Conservation (phyloP, 2,797 vertebrate genomes). For the Prionace glauca region DNA sequence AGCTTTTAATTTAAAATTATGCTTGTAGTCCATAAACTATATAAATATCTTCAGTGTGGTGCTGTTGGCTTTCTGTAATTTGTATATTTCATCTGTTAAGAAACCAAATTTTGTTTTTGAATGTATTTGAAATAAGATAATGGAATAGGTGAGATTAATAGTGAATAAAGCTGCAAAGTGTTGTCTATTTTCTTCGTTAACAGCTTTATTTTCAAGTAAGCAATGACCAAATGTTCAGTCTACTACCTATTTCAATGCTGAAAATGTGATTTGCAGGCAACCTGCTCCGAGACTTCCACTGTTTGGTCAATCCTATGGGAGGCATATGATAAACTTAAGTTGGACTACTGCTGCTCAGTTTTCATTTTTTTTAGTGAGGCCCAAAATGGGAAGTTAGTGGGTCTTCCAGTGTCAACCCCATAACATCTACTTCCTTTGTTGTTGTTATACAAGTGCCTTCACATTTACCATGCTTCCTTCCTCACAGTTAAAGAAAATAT, state of each 20-base stretch:
- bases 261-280: neutral
- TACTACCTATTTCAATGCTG: neutral
- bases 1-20: neutral
- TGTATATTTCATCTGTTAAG: neutral
- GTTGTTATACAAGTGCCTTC: neutral
- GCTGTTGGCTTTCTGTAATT: neutral
- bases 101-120: neutral
- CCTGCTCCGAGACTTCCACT: neutral
- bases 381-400: neutral
- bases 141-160: neutral
- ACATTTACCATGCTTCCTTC: neutral
- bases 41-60: neutral
- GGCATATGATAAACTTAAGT: neutral
- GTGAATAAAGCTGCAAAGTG: neutral
- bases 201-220: constrained; percentile 10
- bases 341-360: neutral
- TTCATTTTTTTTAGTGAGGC: neutral
- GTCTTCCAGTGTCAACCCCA: neutral
- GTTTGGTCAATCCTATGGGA: neutral
- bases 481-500: neutral
- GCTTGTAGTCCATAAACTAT: neutral
- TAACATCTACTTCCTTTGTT: neutral
- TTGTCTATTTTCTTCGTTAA: neutral
- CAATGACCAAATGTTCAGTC: neutral
- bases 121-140: neutral